Evolutionary conservation across 1,140 invertebrate genomes (phyloP).

Genomic region (Drosophila ficusphila): DNA sequence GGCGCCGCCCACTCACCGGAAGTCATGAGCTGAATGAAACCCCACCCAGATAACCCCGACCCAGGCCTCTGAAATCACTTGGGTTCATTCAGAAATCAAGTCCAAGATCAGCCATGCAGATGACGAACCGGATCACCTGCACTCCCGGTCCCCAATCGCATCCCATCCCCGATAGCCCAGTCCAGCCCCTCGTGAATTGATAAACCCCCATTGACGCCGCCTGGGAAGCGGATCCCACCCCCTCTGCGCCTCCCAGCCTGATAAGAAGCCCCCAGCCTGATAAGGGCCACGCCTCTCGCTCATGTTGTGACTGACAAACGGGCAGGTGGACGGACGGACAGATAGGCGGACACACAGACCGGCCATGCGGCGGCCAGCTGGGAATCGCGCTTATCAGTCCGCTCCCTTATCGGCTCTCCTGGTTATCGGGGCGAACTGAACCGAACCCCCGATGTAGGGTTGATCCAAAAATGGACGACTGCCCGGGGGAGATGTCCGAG

Average conservation of each 20-base stretch:
- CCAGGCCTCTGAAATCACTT: background rate
- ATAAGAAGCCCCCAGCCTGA: conserved; percentile 19
- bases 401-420: too few relatives aligned
- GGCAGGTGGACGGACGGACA: background rate
- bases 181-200: conserved; percentile 41
- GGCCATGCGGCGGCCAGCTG: conserved; percentile 60
- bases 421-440: conserved; percentile 13
- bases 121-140: conserved; percentile 38
- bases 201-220: conserved; percentile 49
- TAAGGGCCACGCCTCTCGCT: conserved; percentile 41
- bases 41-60: conserved; percentile 22
- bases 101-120: conserved; percentile 39
- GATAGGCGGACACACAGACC: conserved; percentile 1
- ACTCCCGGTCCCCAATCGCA: conserved; percentile 10
- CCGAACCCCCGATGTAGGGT: conserved; percentile 43
- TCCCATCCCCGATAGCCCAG: conserved; percentile 4
- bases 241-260: background rate
- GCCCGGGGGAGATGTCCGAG: conserved; percentile 36
- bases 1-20: conserved; percentile 2
- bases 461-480: conserved; percentile 41
- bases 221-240: conserved; percentile 21
- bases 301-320: conserved; percentile 39
- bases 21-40: conserved; percentile 18
- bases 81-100: conserved; percentile 24
- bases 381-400: conserved; percentile 50